Evolutionary conservation across 1,140 invertebrate species (phyloP), one percentile per base, ranked within the genome.

Genomic region (Atta texana): DNA sequence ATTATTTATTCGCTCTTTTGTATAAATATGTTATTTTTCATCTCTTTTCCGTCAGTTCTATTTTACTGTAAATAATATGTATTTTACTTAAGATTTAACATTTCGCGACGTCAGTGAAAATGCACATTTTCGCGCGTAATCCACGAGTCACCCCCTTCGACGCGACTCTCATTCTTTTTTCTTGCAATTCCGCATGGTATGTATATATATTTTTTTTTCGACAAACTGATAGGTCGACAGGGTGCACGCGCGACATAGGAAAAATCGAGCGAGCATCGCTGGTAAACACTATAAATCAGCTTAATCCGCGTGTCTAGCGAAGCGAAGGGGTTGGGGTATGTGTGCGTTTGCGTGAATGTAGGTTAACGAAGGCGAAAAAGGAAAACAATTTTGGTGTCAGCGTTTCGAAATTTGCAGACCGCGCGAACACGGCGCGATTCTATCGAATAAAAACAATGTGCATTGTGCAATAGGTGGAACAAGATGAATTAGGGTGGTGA

Each of bases 341-440:
- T 28, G 63, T 61, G 39, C 80, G 28, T 76, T 63, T 59, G 72
- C 87, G 87, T 93, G 93, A 93, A 94, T 93, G 92, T 93, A 92
- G 93, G 92, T 93, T 94, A 94, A 94, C 92, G 93, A 94, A 93
- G 89, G 88, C 87, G 86, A 92, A 91, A 93, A 93, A 91, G 87
- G 88, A 90, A 89, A 92, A 92, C 87, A 91, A 85, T 91, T 92
- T 92, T 84, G 78, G 89, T 89, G 91, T 92, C 91, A 90, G 88
- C 92, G 82, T 92, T 92, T 91, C 90, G 89, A 86, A 88, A 90
- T 90, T 92, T 91, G 84, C 86, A 66, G 71, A 84, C 78, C 78
- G 57, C 71, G 68, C 59, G 68, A 71, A 61, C 81, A 92, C 90
- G 91, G 91, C 89, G 87, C 87, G 68, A 90, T 82, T 72, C 80